Evolutionary conservation across 1,140 invertebrate genomes (phyloP).

Genomic region (Zaprionus vittiger): DNA sequence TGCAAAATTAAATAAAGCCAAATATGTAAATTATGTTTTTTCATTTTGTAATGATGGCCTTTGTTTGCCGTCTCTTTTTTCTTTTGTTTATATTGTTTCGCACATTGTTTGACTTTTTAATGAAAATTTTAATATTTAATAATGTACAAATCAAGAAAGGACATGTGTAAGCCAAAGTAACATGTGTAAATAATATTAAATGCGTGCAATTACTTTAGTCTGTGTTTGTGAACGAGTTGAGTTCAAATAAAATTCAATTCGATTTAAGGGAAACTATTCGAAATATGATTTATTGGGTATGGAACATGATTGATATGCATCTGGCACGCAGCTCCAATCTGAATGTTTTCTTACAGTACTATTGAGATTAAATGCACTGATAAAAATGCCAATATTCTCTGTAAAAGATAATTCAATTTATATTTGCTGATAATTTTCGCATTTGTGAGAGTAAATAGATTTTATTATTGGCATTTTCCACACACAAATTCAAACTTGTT

Average conservation of each 20-base stretch:
- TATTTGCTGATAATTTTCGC: neutral
- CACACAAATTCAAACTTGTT: neutral
- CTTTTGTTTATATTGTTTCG: constrained; percentile 9
- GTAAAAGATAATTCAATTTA: constrained; percentile 2
- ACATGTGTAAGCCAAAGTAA: constrained; percentile 34
- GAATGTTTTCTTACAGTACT: neutral
- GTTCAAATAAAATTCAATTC: constrained; percentile 10
- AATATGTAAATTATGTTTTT: constrained; percentile 67
- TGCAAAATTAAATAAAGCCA: constrained; percentile 21
- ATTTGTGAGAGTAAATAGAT: neutral
- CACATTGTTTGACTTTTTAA: constrained; percentile 74
- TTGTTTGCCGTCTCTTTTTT: constrained; percentile 42
- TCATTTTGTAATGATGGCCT: constrained; percentile 18
- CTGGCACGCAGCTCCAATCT: neutral
- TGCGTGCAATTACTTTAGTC: constrained; percentile 47
- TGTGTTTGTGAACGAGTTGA: constrained; percentile 16
- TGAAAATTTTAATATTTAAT: constrained; percentile 75
- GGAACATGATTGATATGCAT: neutral
- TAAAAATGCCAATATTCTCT: neutral
- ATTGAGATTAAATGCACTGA: neutral
- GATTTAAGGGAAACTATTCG: neutral
- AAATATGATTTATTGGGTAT: neutral
- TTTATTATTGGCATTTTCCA: neutral
- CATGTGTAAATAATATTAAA: constrained; percentile 55
- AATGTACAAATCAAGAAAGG: constrained; percentile 40